Conservation (phyloP, 2,797 vertebrate genomes). For the Typhlichthys subterraneus region DNA sequence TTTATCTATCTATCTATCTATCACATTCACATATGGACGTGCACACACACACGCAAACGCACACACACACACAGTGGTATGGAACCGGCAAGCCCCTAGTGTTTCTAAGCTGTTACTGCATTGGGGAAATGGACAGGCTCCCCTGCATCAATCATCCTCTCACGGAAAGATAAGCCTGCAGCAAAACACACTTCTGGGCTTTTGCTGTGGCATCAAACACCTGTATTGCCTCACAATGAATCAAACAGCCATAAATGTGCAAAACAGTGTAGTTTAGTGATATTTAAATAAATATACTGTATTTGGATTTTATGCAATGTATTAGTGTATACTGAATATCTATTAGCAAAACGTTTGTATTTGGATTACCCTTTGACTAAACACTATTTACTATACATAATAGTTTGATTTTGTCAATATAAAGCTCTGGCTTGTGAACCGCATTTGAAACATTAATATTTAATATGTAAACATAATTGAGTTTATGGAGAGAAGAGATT, state of each 20-base stretch:
- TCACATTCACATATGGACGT: background rate
- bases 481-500: too few relatives aligned
- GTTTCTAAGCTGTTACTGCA: constrained; percentile 54
- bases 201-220: constrained; percentile 60
- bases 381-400: too few relatives aligned
- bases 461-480: too few relatives aligned
- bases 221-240: constrained; percentile 40
- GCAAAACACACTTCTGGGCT: constrained; percentile 63
- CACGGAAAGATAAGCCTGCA: constrained; percentile 65
- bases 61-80: constrained; percentile 9
- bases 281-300: constrained; percentile 10
- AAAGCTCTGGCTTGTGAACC: too few relatives aligned
- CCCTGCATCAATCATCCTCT: constrained; percentile 63
- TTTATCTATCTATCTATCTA: background rate
- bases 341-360: too few relatives aligned
- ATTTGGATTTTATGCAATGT: constrained; percentile 10
- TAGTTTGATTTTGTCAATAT: too few relatives aligned
- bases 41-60: constrained; percentile 11
- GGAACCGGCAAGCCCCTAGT: constrained; percentile 63
- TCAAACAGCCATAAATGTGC: constrained; percentile 11
- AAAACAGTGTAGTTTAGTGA: constrained; percentile 31
- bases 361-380: too few relatives aligned
- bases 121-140: constrained; percentile 35
- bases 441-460: too few relatives aligned
- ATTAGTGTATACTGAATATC: too few relatives aligned